phyloP scores from a whole-genome alignment of 2,797 vertebrate genomes.

The Euphonia xanthogaster region DNA sequence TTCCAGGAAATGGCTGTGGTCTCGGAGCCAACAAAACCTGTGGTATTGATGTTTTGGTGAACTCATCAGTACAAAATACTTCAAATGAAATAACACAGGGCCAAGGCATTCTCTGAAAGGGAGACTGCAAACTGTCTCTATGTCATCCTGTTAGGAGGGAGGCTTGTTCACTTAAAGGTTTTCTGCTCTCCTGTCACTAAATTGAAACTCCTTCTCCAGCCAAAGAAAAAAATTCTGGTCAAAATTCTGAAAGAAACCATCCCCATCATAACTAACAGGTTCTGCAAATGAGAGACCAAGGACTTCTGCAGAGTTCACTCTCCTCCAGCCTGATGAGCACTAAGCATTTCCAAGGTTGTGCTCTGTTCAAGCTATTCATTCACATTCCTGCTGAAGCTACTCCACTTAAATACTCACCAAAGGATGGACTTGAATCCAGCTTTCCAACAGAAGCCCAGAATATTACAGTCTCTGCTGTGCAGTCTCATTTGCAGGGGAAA shows the following conservation, averaged over 20 bases:
- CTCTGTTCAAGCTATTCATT: neutral
- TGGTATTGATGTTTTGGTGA: neutral
- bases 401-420: neutral
- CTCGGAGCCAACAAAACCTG: fast-evolving
- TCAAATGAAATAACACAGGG: neutral
- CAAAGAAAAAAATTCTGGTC: neutral
- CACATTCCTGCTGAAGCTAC: neutral
- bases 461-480: neutral
- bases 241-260: neutral
- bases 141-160: neutral
- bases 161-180: neutral
- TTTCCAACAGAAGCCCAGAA: neutral
- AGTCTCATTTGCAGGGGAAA: neutral
- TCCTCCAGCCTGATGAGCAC: neutral
- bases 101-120: neutral
- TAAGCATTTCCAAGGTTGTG: neutral
- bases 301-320: neutral
- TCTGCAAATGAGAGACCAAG: neutral
- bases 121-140: neutral
- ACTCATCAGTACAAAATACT: neutral
- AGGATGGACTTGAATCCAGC: neutral
- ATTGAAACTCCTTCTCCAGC: neutral
- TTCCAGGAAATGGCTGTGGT: neutral
- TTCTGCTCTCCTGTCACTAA: neutral
- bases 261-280: neutral